These are phyloP conservation scores for Muntiacus muntjak DNA, from an alignment of 2,113 vertebrate genomes.

Conservation along the genomic window DNA sequence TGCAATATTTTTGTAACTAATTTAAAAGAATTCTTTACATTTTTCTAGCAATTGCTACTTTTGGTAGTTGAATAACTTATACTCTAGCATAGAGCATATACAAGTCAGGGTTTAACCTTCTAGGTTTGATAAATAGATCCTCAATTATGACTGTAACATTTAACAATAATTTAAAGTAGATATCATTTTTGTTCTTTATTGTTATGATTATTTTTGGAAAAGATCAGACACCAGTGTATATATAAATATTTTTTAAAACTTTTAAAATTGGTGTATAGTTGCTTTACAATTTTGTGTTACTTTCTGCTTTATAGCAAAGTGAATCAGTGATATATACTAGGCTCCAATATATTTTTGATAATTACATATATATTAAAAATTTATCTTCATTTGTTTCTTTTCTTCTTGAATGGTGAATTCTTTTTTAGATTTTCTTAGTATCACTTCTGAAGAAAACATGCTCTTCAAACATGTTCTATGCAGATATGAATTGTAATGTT, in stretches of 20 bases:
- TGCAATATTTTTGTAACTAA: not conserved
- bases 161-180: not conserved
- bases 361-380: not conserved
- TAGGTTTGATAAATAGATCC: not conserved
- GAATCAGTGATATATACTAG: not conserved
- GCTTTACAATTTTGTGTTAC: not conserved
- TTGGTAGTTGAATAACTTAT: not conserved
- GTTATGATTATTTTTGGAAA: not conserved
- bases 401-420: not conserved
- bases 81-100: not conserved
- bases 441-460: constrained; percentile 11
- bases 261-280: not conserved
- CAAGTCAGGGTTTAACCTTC: not conserved
- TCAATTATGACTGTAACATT: not conserved
- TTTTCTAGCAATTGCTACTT: not conserved
- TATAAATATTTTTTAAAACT: not conserved
- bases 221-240: not conserved
- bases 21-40: not conserved
- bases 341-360: not conserved
- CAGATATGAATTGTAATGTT: not conserved
- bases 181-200: not conserved
- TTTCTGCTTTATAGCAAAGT: not conserved
- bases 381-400: constrained; percentile 39
- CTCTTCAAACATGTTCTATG: not conserved
- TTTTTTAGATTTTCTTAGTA: not conserved